Evolutionary conservation across 2,113 vertebrate genomes (phyloP), one percentile per base, ranked within the genome.

Genomic region (zebrafish (Danio rerio)): DNA sequence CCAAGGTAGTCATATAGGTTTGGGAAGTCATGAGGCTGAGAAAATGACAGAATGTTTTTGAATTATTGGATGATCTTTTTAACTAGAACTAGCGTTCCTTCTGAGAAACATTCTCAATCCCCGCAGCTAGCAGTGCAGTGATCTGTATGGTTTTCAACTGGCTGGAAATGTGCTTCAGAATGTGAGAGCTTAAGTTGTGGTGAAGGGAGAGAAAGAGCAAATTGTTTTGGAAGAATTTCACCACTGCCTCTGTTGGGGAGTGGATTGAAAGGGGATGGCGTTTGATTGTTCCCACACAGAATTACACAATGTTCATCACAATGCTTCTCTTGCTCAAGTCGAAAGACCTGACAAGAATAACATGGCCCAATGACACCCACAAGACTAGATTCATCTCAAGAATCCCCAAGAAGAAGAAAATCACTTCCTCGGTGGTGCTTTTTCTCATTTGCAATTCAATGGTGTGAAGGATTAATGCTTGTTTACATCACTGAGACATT

Each of bases 301-400:
- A 87, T 89, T 86, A 88, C 86, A 86, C 86, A 86, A 88, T 85
- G 81, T 87, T 88, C 86, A 86, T 83, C 70, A 87, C 85, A 79
- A 86, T 80, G 45, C 56, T 13, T 70, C 82, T 63, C 49, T 80
- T 87, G 86, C 88, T 89, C 83, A 88, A 16, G 43, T 68, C 65
- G 1, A 68, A 68, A 68, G 18, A 31, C 78, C 72, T 85, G 88
- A 90, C 87, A 82, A 79, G 89, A 92, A 92, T 90, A 93, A 92
- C 90, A 90, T 91, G 89, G 86, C 18, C 52, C 20, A 62, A 63
- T 40, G 58, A 50, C 58, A 77, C 74, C 56, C 56, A 77, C 56
- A 77, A 11, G 74, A 77, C 74, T 10, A 77, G 56, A 62, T 21
- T 62, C 6, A 77, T 77, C 74, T 16, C 0, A 18, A 77, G 45